Evolutionary conservation across 2,888 invertebrate species (phyloP).

Genomic region (Caenorhabditis sp.): DNA sequence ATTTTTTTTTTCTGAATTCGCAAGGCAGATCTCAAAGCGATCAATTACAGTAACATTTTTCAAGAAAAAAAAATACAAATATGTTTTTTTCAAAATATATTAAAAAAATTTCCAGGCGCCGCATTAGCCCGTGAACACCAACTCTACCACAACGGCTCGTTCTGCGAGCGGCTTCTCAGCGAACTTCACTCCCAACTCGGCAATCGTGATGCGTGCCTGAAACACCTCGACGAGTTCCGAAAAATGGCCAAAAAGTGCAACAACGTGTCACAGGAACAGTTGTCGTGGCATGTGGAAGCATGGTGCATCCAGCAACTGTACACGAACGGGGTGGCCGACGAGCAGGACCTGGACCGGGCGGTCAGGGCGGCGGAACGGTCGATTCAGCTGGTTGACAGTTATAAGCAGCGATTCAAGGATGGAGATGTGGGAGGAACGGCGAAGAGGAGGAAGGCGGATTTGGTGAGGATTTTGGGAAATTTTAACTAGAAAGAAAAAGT

Average conservation of each 20-base stretch:
- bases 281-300: constrained; percentile 57
- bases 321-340: constrained; percentile 11
- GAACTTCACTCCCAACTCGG: constrained; percentile 33
- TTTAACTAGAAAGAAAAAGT: too few species aligned
- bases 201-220: constrained; percentile 15
- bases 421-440: constrained; percentile 7
- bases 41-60: too few species aligned
- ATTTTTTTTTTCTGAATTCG: too few species aligned
- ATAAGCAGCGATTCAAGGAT: constrained; percentile 4
- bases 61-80: constrained; percentile 1
- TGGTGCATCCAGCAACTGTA: constrained; percentile 51
- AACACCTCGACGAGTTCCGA: constrained; percentile 18
- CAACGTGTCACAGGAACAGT: constrained; percentile 44
- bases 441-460: constrained; percentile 5
- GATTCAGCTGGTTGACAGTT: constrained; percentile 12
- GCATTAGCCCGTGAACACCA: constrained; percentile 23
- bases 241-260: constrained; percentile 2
- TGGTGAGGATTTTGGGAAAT: constrained; percentile 16
- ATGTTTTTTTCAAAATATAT: too few species aligned
- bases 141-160: constrained; percentile 15
- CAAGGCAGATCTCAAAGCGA: too few species aligned
- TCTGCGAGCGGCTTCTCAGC: constrained; percentile 24
- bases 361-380: constrained; percentile 7
- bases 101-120: constrained; percentile 17
- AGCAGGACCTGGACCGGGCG: constrained; percentile 29